A percentile compares a stretch with the other conserved stretches of the same genome.
These are phyloP conservation scores for Scaptodrosophila lebanonensis DNA, from an alignment of 1,140 invertebrate species.

Conservation along the genomic window DNA sequence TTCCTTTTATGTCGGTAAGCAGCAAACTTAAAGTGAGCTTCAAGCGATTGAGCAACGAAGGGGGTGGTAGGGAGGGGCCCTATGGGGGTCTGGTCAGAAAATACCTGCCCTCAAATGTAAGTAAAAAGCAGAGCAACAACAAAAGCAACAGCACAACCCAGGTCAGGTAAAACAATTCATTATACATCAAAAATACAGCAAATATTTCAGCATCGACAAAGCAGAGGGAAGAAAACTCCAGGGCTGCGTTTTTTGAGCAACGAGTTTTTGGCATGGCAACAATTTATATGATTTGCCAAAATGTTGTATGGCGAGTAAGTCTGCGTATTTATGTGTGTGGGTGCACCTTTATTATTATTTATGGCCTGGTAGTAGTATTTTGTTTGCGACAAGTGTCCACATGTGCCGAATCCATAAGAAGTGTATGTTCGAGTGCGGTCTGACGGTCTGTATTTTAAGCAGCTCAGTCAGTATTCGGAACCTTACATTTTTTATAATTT, in stretches of 20 bases:
- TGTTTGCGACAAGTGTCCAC: neutral
- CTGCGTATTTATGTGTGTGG: neutral
- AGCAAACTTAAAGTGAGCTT: conserved; percentile 59
- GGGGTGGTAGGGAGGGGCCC: no score
- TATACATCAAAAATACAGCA: conserved; percentile 59
- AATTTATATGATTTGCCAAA: conserved; percentile 56
- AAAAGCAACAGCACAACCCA: conserved; percentile 29
- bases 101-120: conserved; percentile 22
- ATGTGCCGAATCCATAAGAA: conserved; percentile 3
- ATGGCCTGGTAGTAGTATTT: conserved; percentile 28
- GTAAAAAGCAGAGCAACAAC: conserved; percentile 17
- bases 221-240: neutral
- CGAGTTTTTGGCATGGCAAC: conserved; percentile 33
- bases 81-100: conserved; percentile 33
- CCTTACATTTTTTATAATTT: conserved; percentile 52
- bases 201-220: conserved; percentile 18
- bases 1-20: conserved; percentile 51
- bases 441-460: conserved; percentile 28
- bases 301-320: conserved; percentile 4
- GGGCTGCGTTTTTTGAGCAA: no score
- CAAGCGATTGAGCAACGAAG: conserved; percentile 4
- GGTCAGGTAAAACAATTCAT: conserved; percentile 67
- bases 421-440: conserved; percentile 10
- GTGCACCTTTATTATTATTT: conserved; percentile 53
- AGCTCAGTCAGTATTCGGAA: conserved; percentile 24